phyloP scores from a whole-genome alignment of 2,888 invertebrate genomes.

The Melanotus villosus region DNA sequence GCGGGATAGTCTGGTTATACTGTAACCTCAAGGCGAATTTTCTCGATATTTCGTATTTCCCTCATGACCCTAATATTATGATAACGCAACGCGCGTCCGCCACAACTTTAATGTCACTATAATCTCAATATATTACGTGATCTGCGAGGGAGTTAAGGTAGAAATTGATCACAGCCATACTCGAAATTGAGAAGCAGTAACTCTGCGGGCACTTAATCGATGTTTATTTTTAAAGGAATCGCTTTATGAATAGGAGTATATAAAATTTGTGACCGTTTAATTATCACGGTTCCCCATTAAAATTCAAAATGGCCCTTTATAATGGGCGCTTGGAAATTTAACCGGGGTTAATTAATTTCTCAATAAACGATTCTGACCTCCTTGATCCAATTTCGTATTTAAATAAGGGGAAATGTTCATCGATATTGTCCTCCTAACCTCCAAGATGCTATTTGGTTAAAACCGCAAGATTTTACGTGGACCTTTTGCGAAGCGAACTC shows the following conservation, averaged over 20 bases:
- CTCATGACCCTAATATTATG: constrained; percentile 45
- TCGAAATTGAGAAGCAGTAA: constrained; percentile 19
- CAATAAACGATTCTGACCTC: too few relatives aligned
- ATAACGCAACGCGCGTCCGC: constrained; percentile 40
- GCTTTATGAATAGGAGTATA: neutral
- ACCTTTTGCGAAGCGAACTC: too few relatives aligned
- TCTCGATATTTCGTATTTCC: constrained; percentile 42
- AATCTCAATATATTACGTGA: constrained; percentile 47
- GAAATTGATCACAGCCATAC: constrained; percentile 36
- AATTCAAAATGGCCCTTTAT: neutral
- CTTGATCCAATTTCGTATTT: too few relatives aligned
- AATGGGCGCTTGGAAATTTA: too few relatives aligned
- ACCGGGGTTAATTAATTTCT: too few relatives aligned
- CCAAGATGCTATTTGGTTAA: too few relatives aligned
- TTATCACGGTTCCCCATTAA: neutral
- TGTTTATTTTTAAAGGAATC: neutral
- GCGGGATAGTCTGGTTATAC: constrained; percentile 6
- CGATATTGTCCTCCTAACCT: too few relatives aligned
- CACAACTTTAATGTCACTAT: constrained; percentile 44
- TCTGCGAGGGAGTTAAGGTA: constrained; percentile 37
- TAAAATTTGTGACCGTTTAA: neutral
- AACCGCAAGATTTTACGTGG: too few relatives aligned
- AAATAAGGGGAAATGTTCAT: too few relatives aligned
- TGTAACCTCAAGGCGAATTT: constrained; percentile 23
- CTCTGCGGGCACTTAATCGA: neutral